These are phyloP conservation scores for Hirundichthys speculiger DNA, from an alignment of 2,113 vertebrate species.

Conservation along the genomic window DNA sequence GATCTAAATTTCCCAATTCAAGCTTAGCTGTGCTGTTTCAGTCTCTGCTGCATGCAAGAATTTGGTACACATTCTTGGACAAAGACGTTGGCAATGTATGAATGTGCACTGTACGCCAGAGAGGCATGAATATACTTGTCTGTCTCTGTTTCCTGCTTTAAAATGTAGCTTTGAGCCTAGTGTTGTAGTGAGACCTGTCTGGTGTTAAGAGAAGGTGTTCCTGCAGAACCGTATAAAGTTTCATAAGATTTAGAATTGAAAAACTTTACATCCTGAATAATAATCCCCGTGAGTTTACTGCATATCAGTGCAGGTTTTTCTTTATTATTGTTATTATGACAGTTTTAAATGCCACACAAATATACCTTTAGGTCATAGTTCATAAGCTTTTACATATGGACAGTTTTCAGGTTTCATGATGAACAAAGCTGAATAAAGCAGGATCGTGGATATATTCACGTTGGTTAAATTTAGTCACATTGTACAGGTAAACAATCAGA, in stretches of 20 bases:
- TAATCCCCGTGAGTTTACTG: neutral
- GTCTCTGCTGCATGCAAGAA: constrained; percentile 14
- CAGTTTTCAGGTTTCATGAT: no score
- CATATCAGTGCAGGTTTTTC: neutral
- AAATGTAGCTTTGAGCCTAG: neutral
- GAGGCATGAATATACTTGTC: constrained; percentile 1
- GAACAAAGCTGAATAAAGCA: no score
- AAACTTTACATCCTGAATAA: no score
- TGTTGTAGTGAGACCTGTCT: neutral
- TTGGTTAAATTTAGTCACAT: no score
- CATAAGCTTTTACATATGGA: no score
- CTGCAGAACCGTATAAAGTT: neutral
- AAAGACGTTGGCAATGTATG: constrained; percentile 2
- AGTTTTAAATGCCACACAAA: no score
- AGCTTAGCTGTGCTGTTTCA: constrained; percentile 3
- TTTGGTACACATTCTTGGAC: constrained; percentile 22
- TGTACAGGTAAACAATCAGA: no score
- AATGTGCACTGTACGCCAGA: constrained; percentile 1
- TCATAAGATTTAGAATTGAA: no score
- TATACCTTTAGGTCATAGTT: no score
- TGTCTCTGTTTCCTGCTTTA: constrained; percentile 22
- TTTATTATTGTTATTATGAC: no score
- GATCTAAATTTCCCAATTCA: neutral
- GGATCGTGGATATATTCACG: no score
- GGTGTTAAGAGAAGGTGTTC: constrained; percentile 1